These are phyloP conservation scores for Agapornis canus DNA, from an alignment of 2,797 vertebrate species.

Conservation along the genomic window DNA sequence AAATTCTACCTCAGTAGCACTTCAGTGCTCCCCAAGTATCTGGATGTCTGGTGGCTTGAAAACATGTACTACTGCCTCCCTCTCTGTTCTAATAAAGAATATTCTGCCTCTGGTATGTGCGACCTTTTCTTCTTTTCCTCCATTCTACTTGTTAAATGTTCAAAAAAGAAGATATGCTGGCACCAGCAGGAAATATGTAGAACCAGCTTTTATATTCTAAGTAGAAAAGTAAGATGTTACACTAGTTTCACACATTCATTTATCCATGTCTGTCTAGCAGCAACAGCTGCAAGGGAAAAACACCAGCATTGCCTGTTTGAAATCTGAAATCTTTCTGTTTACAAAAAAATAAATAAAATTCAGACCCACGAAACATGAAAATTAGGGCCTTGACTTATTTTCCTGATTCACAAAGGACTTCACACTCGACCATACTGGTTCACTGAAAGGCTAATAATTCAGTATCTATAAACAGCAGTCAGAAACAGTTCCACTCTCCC, in stretches of 20 bases:
- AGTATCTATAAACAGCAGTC: neutral
- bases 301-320: neutral
- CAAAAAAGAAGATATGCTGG: neutral
- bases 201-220: neutral
- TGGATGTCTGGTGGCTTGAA: neutral
- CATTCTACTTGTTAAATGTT: neutral
- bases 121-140: neutral
- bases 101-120: neutral
- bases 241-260: neutral
- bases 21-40: neutral
- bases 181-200: neutral
- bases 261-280: neutral
- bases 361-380: neutral
- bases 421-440: neutral
- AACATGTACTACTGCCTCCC: neutral
- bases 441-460: neutral
- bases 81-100: neutral
- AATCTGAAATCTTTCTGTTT: neutral
- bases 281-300: neutral
- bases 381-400: neutral
- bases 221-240: neutral
- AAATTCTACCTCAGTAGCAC: neutral
- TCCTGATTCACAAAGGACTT: neutral
- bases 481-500: neutral
- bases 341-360: neutral